Base-by-base conservation (phyloP, 1,140 invertebrate species). In the Papilio polyxenes region DNA sequence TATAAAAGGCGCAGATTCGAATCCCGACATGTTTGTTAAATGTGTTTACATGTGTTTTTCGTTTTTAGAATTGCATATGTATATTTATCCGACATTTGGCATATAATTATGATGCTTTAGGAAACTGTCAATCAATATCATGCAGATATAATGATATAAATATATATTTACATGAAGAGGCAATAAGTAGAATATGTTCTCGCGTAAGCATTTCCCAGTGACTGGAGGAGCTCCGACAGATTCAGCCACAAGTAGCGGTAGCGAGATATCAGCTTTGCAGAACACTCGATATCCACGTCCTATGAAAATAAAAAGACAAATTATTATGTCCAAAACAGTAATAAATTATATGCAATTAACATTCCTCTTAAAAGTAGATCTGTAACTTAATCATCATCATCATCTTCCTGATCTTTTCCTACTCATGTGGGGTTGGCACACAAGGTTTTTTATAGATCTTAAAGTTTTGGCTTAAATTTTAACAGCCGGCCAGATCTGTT, bases 101-200 rank as follows among this genome's bases (percentile, higher is more conserved):
- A 31, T 31, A 31, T 31, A 31, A 31, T 31, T 31, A 31, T 31
- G 23, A 17, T 3, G 53, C 2, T 15, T 56, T 56, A 17, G 17
- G 53, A 6, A 15, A 15, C 51, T 56, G 82, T 75, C 80, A 84
- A 51, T 80, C 82, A 80, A 74, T 59, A 76, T 81, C 48, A 74
- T 75, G 4, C 37, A 72, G 37, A 74, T 31, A 74, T 20, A 59
- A 17, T 7, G n/a, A 1, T 59, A 20, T 6, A 59, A 53, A 53
- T 20, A 20, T 20, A 20, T 20, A 20, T 17, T 91, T 89, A 95
- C 95, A 96, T 96, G 84, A 96, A 96, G 7, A 96, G 88, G 75
- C 95, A 95, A 87, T 96, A 96, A 0, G 95, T 95, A 7, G 96
- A 96, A 86, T 96, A 96, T 6, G 96, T 96, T 78, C 95, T 90